Evolutionary conservation across 2,113 vertebrate species (phyloP).

Genomic region (Colius striatus): DNA sequence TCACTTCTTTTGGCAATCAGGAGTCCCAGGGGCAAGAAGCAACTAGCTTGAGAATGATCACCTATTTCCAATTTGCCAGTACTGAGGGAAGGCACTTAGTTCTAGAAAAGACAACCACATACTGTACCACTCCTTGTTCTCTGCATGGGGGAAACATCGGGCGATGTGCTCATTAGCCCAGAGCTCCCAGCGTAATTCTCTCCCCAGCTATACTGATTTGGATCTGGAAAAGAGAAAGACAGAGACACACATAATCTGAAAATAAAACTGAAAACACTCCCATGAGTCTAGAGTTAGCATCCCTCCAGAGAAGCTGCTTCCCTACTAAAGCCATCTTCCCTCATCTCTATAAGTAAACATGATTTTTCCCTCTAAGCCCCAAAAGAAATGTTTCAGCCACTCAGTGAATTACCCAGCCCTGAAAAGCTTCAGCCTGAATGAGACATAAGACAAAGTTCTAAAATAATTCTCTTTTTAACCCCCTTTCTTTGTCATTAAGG

Average conservation of each 20-base stretch:
- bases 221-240: constrained; percentile 81
- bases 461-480: not conserved
- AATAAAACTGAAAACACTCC: constrained; percentile 35
- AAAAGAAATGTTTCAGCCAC: not conserved
- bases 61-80: not conserved
- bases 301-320: constrained; percentile 4
- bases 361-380: not conserved
- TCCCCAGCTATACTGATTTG: constrained; percentile 98
- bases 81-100: not conserved
- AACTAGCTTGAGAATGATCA: not conserved
- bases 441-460: not conserved
- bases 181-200: constrained; percentile 98
- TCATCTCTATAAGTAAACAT: not conserved
- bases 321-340: not conserved
- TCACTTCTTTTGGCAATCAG: not conserved
- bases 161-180: constrained; percentile 94
- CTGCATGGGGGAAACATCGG: constrained; percentile 90
- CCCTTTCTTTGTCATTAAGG: not conserved
- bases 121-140: constrained; percentile 94
- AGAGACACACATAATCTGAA: constrained; percentile 57
- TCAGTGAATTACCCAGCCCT: not conserved
- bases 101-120: constrained; percentile 72
- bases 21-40: not conserved
- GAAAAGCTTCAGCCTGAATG: not conserved
- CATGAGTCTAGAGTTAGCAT: not conserved